These are phyloP conservation scores for Limnephilus rhombicus DNA, from an alignment of 2,888 invertebrate genomes.

Conservation along the genomic window DNA sequence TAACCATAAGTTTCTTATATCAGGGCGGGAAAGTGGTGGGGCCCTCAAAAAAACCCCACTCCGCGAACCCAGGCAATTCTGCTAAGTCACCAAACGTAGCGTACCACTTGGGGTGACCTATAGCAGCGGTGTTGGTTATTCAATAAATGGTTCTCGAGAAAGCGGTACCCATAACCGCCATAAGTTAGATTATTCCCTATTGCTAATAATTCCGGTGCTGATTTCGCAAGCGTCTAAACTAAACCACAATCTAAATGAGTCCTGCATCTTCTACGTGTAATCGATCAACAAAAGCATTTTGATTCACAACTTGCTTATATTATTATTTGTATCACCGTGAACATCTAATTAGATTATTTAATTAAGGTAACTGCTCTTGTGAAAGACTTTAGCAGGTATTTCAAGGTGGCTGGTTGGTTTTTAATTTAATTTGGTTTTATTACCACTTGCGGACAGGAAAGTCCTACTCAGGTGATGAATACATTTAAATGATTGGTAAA, in stretches of 20 bases:
- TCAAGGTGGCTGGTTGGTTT: not conserved
- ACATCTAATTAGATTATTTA: conserved; percentile 1
- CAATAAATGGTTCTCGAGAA: too few relatives aligned
- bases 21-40: too few relatives aligned
- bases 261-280: not conserved
- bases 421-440: not conserved
- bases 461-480: not conserved
- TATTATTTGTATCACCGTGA: not conserved
- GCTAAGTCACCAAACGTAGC: too few relatives aligned
- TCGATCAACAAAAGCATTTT: not conserved
- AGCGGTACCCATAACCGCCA: too few relatives aligned
- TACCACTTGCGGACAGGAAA: not conserved
- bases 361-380: conserved; percentile 1
- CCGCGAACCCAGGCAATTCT: too few relatives aligned
- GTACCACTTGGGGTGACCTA: too few relatives aligned
- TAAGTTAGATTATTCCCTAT: too few relatives aligned
- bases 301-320: not conserved
- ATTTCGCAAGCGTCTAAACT: too few relatives aligned
- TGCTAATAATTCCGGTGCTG: too few relatives aligned
- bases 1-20: too few relatives aligned
- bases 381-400: not conserved
- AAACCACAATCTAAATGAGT: not conserved
- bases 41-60: too few relatives aligned
- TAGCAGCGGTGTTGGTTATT: too few relatives aligned
- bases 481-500: not conserved